Conservation (phyloP, 2,113 vertebrate species). For the Colossoma macropomum region DNA sequence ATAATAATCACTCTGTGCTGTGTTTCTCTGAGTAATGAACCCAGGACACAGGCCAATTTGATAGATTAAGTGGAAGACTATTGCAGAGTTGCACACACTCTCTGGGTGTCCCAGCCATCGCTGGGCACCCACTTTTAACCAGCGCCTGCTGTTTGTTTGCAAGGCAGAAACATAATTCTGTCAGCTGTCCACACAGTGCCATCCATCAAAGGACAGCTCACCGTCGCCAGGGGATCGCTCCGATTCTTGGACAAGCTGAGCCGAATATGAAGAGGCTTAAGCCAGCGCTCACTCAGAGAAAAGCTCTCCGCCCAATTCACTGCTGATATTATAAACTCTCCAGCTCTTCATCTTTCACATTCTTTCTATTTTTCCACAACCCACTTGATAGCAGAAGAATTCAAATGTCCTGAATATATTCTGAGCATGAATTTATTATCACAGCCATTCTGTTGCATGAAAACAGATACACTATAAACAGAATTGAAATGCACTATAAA, state of each 20-base stretch:
- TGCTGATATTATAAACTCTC: slow-evolving; percentile 11
- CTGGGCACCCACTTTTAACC: background rate
- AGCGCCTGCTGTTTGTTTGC: slow-evolving; percentile 12
- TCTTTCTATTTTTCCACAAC: background rate
- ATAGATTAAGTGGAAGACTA: background rate
- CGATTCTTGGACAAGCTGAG: background rate
- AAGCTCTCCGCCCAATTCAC: slow-evolving; percentile 21
- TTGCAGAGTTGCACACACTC: background rate
- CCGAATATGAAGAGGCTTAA: slow-evolving; percentile 26
- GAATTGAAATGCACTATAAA: too few relatives aligned
- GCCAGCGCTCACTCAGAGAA: slow-evolving; percentile 24
- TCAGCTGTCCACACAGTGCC: slow-evolving; percentile 12
- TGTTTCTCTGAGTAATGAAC: background rate
- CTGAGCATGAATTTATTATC: too few relatives aligned
- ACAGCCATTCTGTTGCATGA: too few relatives aligned
- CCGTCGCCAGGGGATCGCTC: slow-evolving; percentile 1
- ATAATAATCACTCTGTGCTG: slow-evolving; percentile 16
- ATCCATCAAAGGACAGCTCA: slow-evolving; percentile 36
- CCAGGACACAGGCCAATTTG: background rate
- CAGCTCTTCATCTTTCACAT: background rate
- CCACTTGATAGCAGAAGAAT: slow-evolving; percentile 2
- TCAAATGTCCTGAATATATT: background rate
- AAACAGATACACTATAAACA: too few relatives aligned
- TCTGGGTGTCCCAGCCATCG: background rate
- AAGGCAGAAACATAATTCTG: slow-evolving; percentile 25